Evolutionary conservation across 2,888 invertebrate species (phyloP), one percentile per base, ranked within the genome.

Genomic region (Andrena minutula): DNA sequence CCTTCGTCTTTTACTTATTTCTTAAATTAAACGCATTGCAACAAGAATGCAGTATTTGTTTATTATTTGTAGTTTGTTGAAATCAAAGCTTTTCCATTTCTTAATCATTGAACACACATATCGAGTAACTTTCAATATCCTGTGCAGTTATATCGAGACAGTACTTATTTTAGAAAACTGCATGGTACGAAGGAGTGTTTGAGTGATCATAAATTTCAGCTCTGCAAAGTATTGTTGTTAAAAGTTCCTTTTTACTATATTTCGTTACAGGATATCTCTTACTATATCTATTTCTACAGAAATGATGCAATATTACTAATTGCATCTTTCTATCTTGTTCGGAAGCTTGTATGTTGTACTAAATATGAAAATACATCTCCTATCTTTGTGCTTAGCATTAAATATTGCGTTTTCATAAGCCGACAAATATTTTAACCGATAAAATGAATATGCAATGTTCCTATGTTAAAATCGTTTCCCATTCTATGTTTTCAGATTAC

Each of bases 401-500:
- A 60, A 51, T 51, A 61, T 71, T 65, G 16, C 71, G 61, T 61
- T 51, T 41, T 49, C 8, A 63, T 26, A 63, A 64, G n/a, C 58
- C 56, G 5, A 51, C 58, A 26, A 41, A 71, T 16, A 53, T 71
- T 53, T 32, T 32, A 60, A 72, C 32, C 2, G 30, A 35, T 61
- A 51, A 23, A 26, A 28, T 35, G 8, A 53, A 63, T 63, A 69
- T 64, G 56, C 51, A 47, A 28, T 73, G 49, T 64, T 7, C 53
- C 49, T 35, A 30, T 60, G 26, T 68, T 70, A 56, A 47, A 60
- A 35, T 66, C 28, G n/a, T 63, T 61, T 75, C 47, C 68, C 32
- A n/a, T 20, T 51, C 51, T n/a, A 66, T 32, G 8, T 58, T 76
- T 76, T 70, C 58, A 73, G 47, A 76, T 70, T 73, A 56, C 8